Evolutionary conservation across 1,140 invertebrate genomes (phyloP).

Genomic region (Hyles vespertilio): DNA sequence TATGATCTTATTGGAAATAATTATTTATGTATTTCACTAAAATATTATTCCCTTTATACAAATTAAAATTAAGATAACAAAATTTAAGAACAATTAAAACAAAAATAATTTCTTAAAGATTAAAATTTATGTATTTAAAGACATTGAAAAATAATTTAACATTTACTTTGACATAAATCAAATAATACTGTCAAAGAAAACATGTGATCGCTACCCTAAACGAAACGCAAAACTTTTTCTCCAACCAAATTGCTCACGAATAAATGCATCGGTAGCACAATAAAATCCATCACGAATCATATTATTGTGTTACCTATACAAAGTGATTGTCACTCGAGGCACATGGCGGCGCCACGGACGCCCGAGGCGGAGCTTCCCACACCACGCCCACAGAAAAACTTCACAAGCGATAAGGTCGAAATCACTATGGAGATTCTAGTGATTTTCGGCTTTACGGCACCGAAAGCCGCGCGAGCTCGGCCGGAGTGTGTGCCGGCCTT

Average conservation of each 20-base stretch:
- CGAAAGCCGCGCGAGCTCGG: slow-evolving; percentile 32
- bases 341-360: slow-evolving; percentile 51
- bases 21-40: too few relatives aligned
- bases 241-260: slow-evolving; percentile 53
- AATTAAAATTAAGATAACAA: too few relatives aligned
- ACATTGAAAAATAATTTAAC: too few relatives aligned
- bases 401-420: slow-evolving; percentile 58
- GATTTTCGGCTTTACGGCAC: slow-evolving; percentile 59
- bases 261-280: slow-evolving; percentile 66
- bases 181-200: background rate
- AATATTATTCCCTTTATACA: too few relatives aligned
- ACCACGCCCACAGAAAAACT: slow-evolving; percentile 50
- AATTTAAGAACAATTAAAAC: too few relatives aligned
- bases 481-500: slow-evolving; percentile 50
- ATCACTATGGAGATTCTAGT: slow-evolving; percentile 49
- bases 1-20: too few relatives aligned
- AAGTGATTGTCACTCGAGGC: slow-evolving; percentile 70
- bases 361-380: slow-evolving; percentile 41
- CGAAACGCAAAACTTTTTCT: slow-evolving; percentile 14
- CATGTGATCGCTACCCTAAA: slow-evolving; percentile 7
- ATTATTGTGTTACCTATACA: slow-evolving; percentile 75
- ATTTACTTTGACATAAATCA: background rate
- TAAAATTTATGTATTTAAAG: too few relatives aligned
- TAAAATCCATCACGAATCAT: slow-evolving; percentile 74
- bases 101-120: too few relatives aligned